Evolutionary conservation across 1,140 invertebrate genomes (phyloP), one percentile per base, ranked within the genome.

Genomic region (Hylaeus anthracinus): DNA sequence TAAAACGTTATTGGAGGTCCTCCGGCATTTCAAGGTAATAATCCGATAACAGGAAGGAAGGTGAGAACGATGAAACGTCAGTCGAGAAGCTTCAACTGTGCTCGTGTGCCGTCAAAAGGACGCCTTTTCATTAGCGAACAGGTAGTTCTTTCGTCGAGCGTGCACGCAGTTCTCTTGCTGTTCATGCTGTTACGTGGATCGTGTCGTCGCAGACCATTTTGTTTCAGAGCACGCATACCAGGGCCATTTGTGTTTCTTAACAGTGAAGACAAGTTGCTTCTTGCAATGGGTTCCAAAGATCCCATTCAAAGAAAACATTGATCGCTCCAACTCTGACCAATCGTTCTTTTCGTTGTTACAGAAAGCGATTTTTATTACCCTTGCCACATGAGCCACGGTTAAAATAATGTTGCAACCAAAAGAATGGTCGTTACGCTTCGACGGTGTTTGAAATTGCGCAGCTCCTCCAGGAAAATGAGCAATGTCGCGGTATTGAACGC

Each of bases 11-110:
- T 26, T 26, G 26, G 26, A 26, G 26, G 26, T 26, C 26, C 26
- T 26, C 26, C 26, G 26, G 26, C 26, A 26, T 26, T 26, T 26
- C 26, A 0, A 26, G 26, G 26, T 26, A 85, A 85, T 86, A 86
- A 85, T 86, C 78, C 64, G 48, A 72, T 82, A 56, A 74, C 74
- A 58, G 74, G 1, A 12, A 51, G 26, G 41, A 5, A 79, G 26
- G 61, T 51, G 77, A 55, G 51, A 74, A 74, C 55, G 55, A 8
- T 8, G 6, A 15, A 53, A 56, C 48, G 15, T 66, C 9, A 15
- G 2, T 45, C 43, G 51, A 15, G 43, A 15, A 14, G 4, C 15
- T 9, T 43, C 51, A 37, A 4, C 9, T 37, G n/a, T 67, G 12
- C 41, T 14, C 12, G 26, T 39, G 5, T 39, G 8, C 1, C 8